phyloP scores from a whole-genome alignment of 2,797 vertebrate species.

The Lithobates pipiens region DNA sequence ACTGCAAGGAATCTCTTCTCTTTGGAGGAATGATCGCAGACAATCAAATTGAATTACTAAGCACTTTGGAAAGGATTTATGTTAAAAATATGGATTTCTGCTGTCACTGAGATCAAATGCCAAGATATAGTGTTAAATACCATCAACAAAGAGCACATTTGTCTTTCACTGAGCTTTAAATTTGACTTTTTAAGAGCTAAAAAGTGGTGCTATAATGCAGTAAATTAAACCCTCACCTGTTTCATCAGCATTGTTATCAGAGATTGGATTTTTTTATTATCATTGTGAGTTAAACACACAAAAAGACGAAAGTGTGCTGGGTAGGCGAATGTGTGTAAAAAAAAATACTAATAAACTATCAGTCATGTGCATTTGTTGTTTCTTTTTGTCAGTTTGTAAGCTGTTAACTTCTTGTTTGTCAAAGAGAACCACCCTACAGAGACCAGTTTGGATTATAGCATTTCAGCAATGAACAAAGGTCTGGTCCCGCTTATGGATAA shows the following conservation, averaged over 20 bases:
- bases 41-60: conserved; percentile 56
- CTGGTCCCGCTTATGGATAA: no score
- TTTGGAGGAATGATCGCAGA: conserved; percentile 28
- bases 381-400: no score
- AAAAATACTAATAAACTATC: no score
- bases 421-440: no score
- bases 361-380: no score
- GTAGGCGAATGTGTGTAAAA: neutral
- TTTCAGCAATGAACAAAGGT: no score
- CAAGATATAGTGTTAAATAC: conserved; percentile 50
- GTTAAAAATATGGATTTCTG: conserved; percentile 53
- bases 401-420: no score
- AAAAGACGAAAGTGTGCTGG: neutral
- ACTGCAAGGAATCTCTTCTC: conserved; percentile 42
- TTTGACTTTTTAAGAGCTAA: conserved; percentile 40
- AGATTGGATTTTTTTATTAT: neutral
- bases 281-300: neutral
- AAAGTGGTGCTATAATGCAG: conserved; percentile 14
- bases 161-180: conserved; percentile 39
- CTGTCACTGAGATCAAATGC: conserved; percentile 55
- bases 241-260: conserved; percentile 4
- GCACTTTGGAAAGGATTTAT: conserved; percentile 42
- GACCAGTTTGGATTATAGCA: no score
- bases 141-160: conserved; percentile 55
- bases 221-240: conserved; percentile 42